These are phyloP conservation scores for Gymnodraco acuticeps DNA, from an alignment of 2,797 vertebrate species.

Conservation along the genomic window DNA sequence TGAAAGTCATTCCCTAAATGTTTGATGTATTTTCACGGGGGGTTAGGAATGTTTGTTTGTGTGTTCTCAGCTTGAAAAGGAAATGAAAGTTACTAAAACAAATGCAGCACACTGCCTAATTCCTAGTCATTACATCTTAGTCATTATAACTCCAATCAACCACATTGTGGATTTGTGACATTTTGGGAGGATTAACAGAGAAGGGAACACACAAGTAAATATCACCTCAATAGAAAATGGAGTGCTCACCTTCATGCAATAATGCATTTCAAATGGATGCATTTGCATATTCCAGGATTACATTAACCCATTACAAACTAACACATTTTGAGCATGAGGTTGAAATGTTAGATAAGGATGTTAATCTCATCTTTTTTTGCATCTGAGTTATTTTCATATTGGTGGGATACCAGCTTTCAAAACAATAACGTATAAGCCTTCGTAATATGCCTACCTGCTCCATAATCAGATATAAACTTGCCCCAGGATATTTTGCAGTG, in stretches of 20 bases:
- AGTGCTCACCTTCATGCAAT: constrained; percentile 33
- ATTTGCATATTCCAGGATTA: constrained; percentile 10
- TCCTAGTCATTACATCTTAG: constrained; percentile 25
- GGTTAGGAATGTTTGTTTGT: constrained; percentile 24
- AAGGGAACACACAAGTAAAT: constrained; percentile 24
- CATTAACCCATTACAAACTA: neutral
- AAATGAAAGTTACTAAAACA: constrained; percentile 22
- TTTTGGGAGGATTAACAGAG: constrained; percentile 35
- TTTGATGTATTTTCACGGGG: constrained; percentile 22
- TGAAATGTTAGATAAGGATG: constrained; percentile 1
- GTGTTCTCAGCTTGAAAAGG: constrained; percentile 14
- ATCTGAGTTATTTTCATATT: constrained; percentile 11
- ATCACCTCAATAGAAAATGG: neutral
- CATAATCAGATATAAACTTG: constrained; percentile 41
- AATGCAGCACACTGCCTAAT: constrained; percentile 20
- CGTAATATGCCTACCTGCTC: constrained; percentile 12
- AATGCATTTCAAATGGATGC: constrained; percentile 6
- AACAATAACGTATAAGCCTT: neutral
- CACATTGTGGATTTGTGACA: constrained; percentile 11
- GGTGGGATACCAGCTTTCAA: neutral
- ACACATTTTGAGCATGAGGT: neutral
- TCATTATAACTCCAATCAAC: constrained; percentile 21
- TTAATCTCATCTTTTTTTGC: neutral
- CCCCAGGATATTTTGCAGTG: constrained; percentile 15
- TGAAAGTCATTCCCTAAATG: constrained; percentile 34